phyloP scores from a whole-genome alignment of 1,140 invertebrate genomes.

The Agrilus planipennis region DNA sequence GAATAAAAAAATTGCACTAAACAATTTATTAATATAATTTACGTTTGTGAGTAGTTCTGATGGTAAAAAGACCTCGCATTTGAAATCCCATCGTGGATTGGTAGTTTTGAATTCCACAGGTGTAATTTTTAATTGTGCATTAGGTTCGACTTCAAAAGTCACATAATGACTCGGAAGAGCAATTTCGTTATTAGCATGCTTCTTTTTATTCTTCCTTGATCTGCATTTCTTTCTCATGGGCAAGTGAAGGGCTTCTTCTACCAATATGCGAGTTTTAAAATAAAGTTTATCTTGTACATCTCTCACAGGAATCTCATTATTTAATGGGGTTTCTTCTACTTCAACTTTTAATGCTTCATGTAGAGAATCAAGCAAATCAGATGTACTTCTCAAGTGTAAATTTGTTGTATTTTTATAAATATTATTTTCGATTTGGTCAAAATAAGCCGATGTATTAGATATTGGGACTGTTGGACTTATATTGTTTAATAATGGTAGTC shows the following conservation, averaged over 20 bases:
- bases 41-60: slow-evolving; percentile 43
- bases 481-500: background rate
- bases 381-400: slow-evolving; percentile 24
- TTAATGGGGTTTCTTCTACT: background rate
- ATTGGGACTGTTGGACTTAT: background rate
- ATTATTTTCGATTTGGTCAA: background rate
- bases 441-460: background rate
- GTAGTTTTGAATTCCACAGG: slow-evolving; percentile 38
- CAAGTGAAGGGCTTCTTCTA: slow-evolving; percentile 44
- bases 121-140: slow-evolving; percentile 34
- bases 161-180: slow-evolving; percentile 44
- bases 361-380: slow-evolving; percentile 36
- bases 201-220: slow-evolving; percentile 21
- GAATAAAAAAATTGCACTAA: background rate
- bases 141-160: slow-evolving; percentile 38
- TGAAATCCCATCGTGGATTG: slow-evolving; percentile 44
- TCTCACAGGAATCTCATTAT: background rate
- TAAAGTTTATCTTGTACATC: slow-evolving; percentile 2
- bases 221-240: slow-evolving; percentile 36
- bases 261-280: slow-evolving; percentile 39
- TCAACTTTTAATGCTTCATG: slow-evolving; percentile 30
- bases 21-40: slow-evolving; percentile 16
- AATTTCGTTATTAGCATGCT: slow-evolving; percentile 18
- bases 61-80: slow-evolving; percentile 39
- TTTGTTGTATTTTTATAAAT: slow-evolving; percentile 1